Base-by-base conservation (phyloP, 2,797 vertebrate genomes). In the Sebastes hopkinsi region DNA sequence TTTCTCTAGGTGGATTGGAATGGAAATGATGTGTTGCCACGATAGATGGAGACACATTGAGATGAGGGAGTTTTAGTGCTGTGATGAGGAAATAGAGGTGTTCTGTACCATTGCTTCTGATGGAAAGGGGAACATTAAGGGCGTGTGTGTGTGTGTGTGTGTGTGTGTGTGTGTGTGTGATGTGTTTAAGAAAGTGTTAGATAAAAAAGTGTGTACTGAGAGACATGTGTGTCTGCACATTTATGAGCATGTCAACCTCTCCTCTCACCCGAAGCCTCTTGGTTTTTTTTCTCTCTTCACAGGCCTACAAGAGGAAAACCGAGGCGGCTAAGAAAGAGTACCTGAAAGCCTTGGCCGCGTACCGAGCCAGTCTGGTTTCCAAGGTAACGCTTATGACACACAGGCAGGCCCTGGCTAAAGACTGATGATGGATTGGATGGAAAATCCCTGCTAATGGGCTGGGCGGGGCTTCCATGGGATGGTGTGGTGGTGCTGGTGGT, bases 321-420 rank as follows among this genome's bases (percentile, higher is more conserved):
- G 98, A 99, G 94, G 98, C 98, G 0, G 98, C 98, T 14, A 99
- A 99, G 96, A 99, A 99, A 94, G 98, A 99, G 87, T 99, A 99
- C 94, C 97, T 99, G 94, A 99, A 99, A 95, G 98, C 98, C 65
- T 96, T 99, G 94, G 98, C 98, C 1, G 97, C 98, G 6, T 99
- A 99, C 96, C 92, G 98, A 96, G 98, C 98, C 92, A 99, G 98
- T 93, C 97, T 99, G 74, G 97, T 99, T 96, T 99, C 98, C 96
- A 99, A 99, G 98, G 98, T 99, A 97, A 96, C 90, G 20, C 83
- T 91, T 88, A 92, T 89, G 91, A 94, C 93, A 94, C 88, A 89
- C 86, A 87, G 72, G 79, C 87, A 87, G 73, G 79, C 85, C 81
- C 79, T 69, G 84, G 92, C 92, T 87, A 46, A 77, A 93, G 87